A percentile compares a stretch with the other conserved stretches of the same genome.
Evolutionary conservation across 2,888 invertebrate species (phyloP).

Genomic region (Cenopis cana): DNA sequence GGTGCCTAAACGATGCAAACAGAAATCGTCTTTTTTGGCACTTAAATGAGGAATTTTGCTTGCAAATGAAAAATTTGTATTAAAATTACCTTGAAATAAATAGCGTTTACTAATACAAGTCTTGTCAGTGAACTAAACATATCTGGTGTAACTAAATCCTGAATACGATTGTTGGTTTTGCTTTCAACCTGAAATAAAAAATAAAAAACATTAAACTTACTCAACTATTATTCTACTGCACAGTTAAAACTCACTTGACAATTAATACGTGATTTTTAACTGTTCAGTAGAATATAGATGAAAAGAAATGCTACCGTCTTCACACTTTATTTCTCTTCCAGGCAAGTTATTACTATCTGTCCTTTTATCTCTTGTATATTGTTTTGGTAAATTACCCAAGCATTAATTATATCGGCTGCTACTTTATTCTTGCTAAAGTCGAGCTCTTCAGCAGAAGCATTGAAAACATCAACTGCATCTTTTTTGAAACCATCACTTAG

Average conservation of each 20-base stretch:
- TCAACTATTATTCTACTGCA: no score
- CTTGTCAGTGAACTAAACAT: constrained; percentile 53
- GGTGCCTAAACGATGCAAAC: no score
- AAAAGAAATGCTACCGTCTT: no score
- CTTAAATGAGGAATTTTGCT: no score
- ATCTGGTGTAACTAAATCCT: constrained; percentile 53
- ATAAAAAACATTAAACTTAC: no score
- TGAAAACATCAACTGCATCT: constrained; percentile 48
- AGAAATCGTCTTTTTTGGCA: no score
- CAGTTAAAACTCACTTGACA: no score
- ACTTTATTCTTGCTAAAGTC: constrained; percentile 51
- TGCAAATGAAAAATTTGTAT: no score
- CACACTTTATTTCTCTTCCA: not conserved
- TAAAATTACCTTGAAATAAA: constrained; percentile 57
- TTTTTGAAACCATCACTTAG: constrained; percentile 47
- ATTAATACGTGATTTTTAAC: no score
- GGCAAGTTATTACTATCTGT: not conserved
- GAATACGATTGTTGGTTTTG: constrained; percentile 58
- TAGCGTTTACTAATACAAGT: constrained; percentile 59
- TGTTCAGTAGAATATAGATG: no score
- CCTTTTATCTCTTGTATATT: not conserved
- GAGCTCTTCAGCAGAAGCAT: constrained; percentile 51
- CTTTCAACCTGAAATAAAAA: constrained; percentile 54
- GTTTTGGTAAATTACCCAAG: constrained; percentile 54
- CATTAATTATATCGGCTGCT: constrained; percentile 57